Percentiles rank a stretch among this genome's conserved stretches.
phyloP scores from a whole-genome alignment of 2,113 vertebrate species.

The Acanthisitta chloris region DNA sequence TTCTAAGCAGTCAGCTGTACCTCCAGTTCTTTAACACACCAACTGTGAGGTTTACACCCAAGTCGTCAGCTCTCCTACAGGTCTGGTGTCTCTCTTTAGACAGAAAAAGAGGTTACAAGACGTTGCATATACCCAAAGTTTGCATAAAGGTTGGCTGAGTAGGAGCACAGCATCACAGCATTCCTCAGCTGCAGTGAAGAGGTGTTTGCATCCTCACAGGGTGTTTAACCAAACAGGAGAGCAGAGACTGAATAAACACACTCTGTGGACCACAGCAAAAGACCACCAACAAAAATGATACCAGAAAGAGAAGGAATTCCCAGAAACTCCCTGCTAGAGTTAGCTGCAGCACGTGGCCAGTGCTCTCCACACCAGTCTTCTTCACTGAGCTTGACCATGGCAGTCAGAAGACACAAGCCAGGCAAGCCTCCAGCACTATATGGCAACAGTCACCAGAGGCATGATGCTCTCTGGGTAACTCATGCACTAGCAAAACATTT shows the following conservation, averaged over 20 bases:
- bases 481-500: neutral
- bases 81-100: neutral
- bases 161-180: neutral
- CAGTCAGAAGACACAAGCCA: neutral
- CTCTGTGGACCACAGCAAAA: neutral
- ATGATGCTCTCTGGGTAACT: rapidly evolving
- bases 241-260: neutral
- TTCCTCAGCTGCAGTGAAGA: neutral
- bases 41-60: neutral
- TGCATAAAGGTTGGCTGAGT: neutral
- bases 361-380: neutral
- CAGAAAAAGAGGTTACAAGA: neutral
- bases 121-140: neutral
- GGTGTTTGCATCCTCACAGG: neutral
- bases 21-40: neutral
- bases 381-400: neutral
- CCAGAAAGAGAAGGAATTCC: neutral
- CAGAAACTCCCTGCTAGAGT: neutral
- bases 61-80: neutral
- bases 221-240: neutral
- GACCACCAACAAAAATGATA: neutral
- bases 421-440: neutral
- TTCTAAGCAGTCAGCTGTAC: neutral
- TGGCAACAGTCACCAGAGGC: rapidly evolving
- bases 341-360: neutral